Conservation (phyloP, 2,797 vertebrate genomes). For the Enteromius treurensis region DNA sequence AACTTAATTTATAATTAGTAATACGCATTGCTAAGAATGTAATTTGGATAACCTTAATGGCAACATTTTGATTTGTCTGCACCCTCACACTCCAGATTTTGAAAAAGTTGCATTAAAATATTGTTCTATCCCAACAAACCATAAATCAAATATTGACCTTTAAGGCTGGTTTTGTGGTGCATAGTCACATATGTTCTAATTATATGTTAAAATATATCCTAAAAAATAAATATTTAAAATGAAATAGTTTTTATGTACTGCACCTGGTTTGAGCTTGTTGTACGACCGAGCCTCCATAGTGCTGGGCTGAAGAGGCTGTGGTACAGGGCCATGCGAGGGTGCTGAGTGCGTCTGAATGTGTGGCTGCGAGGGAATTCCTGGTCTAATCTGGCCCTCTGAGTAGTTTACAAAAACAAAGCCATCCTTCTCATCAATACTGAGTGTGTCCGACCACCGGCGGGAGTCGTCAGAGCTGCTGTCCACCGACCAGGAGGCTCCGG, state of each 20-base stretch:
- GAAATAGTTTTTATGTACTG: background rate
- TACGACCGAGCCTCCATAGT: constrained; percentile 81
- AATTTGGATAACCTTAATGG: too few relatives aligned
- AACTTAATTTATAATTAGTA: too few relatives aligned
- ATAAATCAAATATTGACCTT: too few relatives aligned
- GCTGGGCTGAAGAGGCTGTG: constrained; percentile 79
- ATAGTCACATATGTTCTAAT: too few relatives aligned
- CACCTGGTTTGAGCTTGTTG: constrained; percentile 92
- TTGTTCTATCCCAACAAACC: too few relatives aligned
- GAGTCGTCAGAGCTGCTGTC: constrained; percentile 93
- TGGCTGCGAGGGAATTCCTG: constrained; percentile 54
- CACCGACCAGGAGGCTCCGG: constrained; percentile 81
- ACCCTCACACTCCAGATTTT: too few relatives aligned
- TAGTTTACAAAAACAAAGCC: constrained; percentile 98
- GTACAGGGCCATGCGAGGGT: constrained; percentile 62
- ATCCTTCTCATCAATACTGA: constrained; percentile 97
- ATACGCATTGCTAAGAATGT: too few relatives aligned
- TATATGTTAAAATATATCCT: too few relatives aligned
- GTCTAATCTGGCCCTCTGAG: constrained; percentile 84
- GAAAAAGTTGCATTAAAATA: too few relatives aligned
- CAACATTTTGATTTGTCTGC: too few relatives aligned
- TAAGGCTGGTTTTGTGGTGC: too few relatives aligned
- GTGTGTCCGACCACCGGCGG: constrained; percentile 93
- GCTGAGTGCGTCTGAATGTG: constrained; percentile 52
- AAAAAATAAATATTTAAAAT: background rate